Evolutionary conservation across 1,140 invertebrate genomes (phyloP).

Genomic region (Cydia splendana): DNA sequence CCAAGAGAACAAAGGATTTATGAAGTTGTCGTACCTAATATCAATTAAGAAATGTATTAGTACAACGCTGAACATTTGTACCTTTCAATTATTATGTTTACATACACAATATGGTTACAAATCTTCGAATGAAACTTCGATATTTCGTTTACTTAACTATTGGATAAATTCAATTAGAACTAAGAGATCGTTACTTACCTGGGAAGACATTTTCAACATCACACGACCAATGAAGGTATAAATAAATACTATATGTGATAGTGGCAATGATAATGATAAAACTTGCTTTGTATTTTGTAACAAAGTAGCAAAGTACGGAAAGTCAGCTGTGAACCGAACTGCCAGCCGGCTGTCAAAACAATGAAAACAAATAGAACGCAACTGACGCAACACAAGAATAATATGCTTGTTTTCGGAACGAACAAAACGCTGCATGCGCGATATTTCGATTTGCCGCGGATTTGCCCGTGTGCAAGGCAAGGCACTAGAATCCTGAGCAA

Average conservation of each 20-base stretch:
- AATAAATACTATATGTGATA: not conserved
- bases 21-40: not conserved
- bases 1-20: not conserved
- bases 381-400: not conserved
- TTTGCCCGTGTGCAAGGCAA: too few species aligned
- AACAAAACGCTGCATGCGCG: not conserved
- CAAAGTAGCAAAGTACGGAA: not conserved
- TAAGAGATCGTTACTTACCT: conserved; percentile 44
- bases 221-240: not conserved
- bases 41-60: not conserved
- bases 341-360: conserved; percentile 4
- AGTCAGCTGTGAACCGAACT: not conserved
- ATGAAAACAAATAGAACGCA: not conserved
- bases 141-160: not conserved
- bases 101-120: not conserved
- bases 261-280: not conserved
- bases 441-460: too few species aligned
- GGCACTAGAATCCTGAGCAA: too few species aligned
- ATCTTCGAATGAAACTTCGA: too few species aligned
- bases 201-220: conserved; percentile 55
- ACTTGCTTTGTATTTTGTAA: not conserved
- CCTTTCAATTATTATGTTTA: not conserved
- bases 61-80: not conserved
- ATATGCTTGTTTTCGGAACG: not conserved
- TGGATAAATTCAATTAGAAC: not conserved